Conservation (phyloP, 1,140 invertebrate species). For the fruit fly (Drosophila melanogaster) region DNA sequence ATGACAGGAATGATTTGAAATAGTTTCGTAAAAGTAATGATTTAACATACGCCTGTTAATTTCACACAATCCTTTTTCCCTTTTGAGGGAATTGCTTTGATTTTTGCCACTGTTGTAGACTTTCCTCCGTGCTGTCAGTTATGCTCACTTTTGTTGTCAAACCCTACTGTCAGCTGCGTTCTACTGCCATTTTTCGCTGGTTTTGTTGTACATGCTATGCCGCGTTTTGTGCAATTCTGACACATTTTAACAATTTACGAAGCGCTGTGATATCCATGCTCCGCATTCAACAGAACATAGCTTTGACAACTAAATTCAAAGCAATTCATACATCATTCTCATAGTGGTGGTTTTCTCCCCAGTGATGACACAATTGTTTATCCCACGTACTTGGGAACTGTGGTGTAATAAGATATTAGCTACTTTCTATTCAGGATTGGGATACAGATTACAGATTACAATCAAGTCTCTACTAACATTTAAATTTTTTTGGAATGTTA, state of each 20-base stretch:
- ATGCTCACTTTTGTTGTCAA: constrained; percentile 58
- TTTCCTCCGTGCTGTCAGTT: constrained; percentile 32
- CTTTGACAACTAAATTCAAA: constrained; percentile 84
- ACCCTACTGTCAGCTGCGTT: constrained; percentile 46
- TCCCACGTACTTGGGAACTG: too few relatives aligned
- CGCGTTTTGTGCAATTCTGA: constrained; percentile 62
- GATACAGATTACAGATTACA: too few relatives aligned
- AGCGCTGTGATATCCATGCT: constrained; percentile 37
- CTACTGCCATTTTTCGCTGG: constrained; percentile 5
- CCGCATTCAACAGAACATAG: constrained; percentile 19
- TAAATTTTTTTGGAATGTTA: too few relatives aligned
- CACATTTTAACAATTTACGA: constrained; percentile 83
- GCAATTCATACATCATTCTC: constrained; percentile 74
- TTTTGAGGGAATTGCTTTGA: constrained; percentile 57
- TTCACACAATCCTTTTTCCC: constrained; percentile 11
- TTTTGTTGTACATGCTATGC: constrained; percentile 33
- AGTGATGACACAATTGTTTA: constrained; percentile 2
- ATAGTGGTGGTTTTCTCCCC: constrained; percentile 16
- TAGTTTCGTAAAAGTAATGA: too few relatives aligned
- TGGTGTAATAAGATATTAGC: not conserved
- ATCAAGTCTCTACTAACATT: too few relatives aligned
- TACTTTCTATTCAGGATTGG: too few relatives aligned
- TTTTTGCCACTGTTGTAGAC: constrained; percentile 61
- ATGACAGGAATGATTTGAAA: too few relatives aligned
- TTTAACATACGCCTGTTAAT: not conserved